A percentile compares a stretch with the other conserved stretches of the same genome.
Evolutionary conservation across 2,888 invertebrate genomes (phyloP).

Genomic region (Iselma pallidipennis): DNA sequence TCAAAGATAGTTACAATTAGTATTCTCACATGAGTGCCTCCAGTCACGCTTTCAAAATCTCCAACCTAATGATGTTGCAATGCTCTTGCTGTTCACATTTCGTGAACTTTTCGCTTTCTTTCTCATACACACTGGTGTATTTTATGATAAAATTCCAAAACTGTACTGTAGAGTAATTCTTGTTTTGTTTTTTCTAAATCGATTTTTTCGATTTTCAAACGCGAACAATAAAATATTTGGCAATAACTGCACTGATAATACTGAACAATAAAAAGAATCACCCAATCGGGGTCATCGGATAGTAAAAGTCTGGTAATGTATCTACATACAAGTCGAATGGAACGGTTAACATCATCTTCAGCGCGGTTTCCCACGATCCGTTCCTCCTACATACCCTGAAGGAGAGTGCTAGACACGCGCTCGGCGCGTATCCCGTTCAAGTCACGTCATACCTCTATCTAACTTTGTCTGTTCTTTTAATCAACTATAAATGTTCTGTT

Average conservation of each 20-base stretch:
- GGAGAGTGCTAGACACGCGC: slow-evolving; percentile 55
- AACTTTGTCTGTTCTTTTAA: neutral
- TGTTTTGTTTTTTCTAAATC: too few species aligned
- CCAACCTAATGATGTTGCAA: neutral
- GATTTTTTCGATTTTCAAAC: too few species aligned
- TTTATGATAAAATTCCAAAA: too few species aligned
- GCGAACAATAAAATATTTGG: too few species aligned
- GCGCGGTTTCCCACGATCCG: slow-evolving; percentile 44
- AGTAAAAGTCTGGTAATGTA: slow-evolving; percentile 35
- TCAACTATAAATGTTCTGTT: neutral
- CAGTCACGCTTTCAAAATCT: slow-evolving; percentile 5
- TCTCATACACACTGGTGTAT: too few species aligned
- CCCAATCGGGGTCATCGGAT: slow-evolving; percentile 19
- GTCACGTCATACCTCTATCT: neutral
- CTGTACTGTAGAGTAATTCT: too few species aligned
- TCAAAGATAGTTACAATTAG: slow-evolving; percentile 8
- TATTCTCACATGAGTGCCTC: slow-evolving; percentile 5
- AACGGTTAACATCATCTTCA: slow-evolving; percentile 44
- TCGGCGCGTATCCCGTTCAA: slow-evolving; percentile 17
- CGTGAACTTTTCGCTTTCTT: too few species aligned
- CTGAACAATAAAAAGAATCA: too few species aligned
- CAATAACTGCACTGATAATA: too few species aligned
- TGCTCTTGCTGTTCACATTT: neutral
- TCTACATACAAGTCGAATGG: slow-evolving; percentile 26
- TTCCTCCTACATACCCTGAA: slow-evolving; percentile 51